These are phyloP conservation scores for Nasonovia ribisnigri DNA, from an alignment of 2,888 invertebrate species.

Conservation along the genomic window DNA sequence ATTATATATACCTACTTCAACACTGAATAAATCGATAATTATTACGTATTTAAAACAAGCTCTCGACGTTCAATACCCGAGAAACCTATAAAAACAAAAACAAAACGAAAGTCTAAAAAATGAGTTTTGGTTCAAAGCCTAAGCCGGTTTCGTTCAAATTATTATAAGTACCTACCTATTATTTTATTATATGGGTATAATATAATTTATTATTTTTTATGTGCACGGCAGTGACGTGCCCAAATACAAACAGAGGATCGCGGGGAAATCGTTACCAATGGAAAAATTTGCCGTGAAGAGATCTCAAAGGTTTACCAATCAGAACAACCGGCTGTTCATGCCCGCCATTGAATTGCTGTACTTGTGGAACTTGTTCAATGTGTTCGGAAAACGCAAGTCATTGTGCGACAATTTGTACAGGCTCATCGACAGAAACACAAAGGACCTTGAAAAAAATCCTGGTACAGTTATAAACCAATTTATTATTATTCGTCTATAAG, in stretches of 20 bases:
- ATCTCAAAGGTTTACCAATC: slow-evolving; percentile 82
- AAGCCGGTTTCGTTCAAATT: neutral
- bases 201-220: no score
- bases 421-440: slow-evolving; percentile 74
- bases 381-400: slow-evolving; percentile 80
- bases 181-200: neutral
- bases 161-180: neutral
- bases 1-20: no score
- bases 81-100: no score
- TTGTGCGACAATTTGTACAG: slow-evolving; percentile 76
- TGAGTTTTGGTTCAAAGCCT: neutral
- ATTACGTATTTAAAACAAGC: no score
- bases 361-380: slow-evolving; percentile 92
- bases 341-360: slow-evolving; percentile 91
- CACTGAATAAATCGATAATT: no score
- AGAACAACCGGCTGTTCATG: slow-evolving; percentile 80
- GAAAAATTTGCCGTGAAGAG: slow-evolving; percentile 96
- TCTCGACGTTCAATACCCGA: no score
- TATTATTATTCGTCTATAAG: neutral
- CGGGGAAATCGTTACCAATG: slow-evolving; percentile 96
- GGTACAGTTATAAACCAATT: slow-evolving; percentile 66
- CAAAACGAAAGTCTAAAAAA: no score
- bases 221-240: slow-evolving; percentile 79
- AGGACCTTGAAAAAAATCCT: slow-evolving; percentile 69
- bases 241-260: slow-evolving; percentile 86